phyloP scores from a whole-genome alignment of 2,113 vertebrate genomes.

The Pao palembangensis region DNA sequence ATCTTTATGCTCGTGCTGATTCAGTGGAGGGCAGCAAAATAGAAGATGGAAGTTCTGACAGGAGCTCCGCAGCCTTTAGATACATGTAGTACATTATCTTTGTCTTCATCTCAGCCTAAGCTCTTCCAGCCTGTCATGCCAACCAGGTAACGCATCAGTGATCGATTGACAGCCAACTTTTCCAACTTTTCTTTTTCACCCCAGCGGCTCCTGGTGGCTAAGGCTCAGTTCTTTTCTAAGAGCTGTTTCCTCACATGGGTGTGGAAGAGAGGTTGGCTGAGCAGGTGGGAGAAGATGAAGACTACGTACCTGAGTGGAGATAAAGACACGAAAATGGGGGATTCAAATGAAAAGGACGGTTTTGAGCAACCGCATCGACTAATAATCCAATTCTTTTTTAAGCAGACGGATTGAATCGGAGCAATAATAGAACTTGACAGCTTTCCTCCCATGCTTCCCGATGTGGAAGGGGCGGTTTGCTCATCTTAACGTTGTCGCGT shows the following conservation, averaged over 20 bases:
- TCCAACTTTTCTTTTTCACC: conserved; percentile 34
- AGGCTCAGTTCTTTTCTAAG: conserved; percentile 49
- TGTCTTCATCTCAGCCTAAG: conserved; percentile 46
- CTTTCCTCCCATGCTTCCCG: too few species aligned
- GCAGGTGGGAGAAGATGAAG: not conserved
- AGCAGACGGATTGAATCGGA: too few species aligned
- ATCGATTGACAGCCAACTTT: conserved; percentile 51
- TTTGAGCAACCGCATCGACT: not conserved
- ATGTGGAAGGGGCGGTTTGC: too few species aligned
- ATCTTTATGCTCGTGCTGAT: not conserved
- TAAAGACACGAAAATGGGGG: not conserved
- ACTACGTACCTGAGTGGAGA: not conserved
- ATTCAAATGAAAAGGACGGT: not conserved
- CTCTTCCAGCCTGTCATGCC: conserved; percentile 30
- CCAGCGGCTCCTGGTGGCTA: conserved; percentile 48
- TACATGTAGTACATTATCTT: conserved; percentile 18
- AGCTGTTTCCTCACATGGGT: conserved; percentile 28
- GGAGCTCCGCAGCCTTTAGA: not conserved
- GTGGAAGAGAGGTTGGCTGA: not conserved
- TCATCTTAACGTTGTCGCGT: too few species aligned
- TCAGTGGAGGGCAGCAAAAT: not conserved
- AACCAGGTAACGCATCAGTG: conserved; percentile 39
- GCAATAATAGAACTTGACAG: too few species aligned
- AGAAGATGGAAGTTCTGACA: not conserved
- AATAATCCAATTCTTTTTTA: too few species aligned